Base-by-base conservation (phyloP, 2,113 vertebrate genomes). In the Origma solitaria region DNA sequence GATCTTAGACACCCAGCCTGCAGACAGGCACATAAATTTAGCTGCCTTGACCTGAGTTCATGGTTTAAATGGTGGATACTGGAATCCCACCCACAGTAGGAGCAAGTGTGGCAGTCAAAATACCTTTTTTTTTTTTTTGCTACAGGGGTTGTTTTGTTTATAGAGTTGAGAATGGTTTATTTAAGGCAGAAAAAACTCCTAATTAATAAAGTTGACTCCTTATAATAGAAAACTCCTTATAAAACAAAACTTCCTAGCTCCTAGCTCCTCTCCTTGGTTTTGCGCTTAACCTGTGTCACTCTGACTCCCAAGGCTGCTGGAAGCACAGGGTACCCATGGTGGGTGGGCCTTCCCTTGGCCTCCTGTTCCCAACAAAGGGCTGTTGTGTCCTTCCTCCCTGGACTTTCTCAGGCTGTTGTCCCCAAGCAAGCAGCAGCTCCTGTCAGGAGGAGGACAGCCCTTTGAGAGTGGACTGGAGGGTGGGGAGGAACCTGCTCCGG, bases 321-420 rank as follows among this genome's bases (percentile, higher is more conserved):
- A 38, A 11, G 10, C 40, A 3, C 2, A 2, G 14, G 7, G 3
- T 45, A 28, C 3, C n/a, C 15, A 12, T 1, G 2, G 5, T 35
- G 9, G 2, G 6, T 68, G 4, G 3, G 4, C 0, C 1, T 15
- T 5, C 53, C 28, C 16, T 65, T 38, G 15, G 9, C 21, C 16
- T 33, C 42, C 13, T 4, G 4, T 4, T 13, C 17, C 10, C 12
- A 35, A 8, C 10, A 58, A 37, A 73, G 3, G 1, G 3, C 3
- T 65, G 3, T 40, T 53, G 1, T 71, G 20, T 71, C 11, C 15
- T 44, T 27, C 12, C 5, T 6, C 3, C 31, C 5, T 31, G 10
- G 2, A 1, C 0, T 81, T 58, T 79, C 54, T 64, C 40, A 89
- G 51, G 30, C 12, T 1, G 1, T 28, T 83, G 8, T 1, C 7